Base-by-base conservation (phyloP, 2,797 vertebrate species). In the Champsocephalus esox region DNA sequence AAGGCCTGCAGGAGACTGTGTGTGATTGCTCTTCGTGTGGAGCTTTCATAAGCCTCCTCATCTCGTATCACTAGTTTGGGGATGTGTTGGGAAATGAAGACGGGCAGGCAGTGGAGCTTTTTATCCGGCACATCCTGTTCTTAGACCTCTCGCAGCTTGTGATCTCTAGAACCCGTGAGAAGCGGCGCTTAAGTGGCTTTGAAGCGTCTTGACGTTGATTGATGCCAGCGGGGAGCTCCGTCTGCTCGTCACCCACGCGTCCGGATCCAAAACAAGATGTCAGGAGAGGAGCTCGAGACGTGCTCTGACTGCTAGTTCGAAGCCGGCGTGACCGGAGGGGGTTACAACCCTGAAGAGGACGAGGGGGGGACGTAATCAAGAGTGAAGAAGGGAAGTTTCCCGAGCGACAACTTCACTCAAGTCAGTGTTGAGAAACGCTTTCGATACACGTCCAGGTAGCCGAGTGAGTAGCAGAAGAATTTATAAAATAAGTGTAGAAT, bases 141-240 rank as follows among this genome's bases (percentile, higher is more conserved):
- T 76, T 32, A 14, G 66, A 78, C 11, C 57, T 49, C 71, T 79
- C 51, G 1, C 54, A 58, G 77, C 79, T 14, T 82, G 76, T 86
- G 79, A 89, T 88, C 79, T 72, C 48, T 41, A 9, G 70, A 81
- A 51, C 82, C 74, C 82, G 38, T 34, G 86, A 88, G 81, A 88
- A 74, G 73, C 12, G 50, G 68, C 52, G 73, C 70, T 74, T 57
- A 77, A 90, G 74, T 82, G 80, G 74, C 55, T 86, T 66, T 89
- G 79, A 88, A 81, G 77, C 58, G n/a, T 80, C 62, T 60, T 74
- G 83, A 85, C 85, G 77, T 68, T 81, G 87, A 89, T 85, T 81
- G 84, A 88, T 89, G 44, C 74, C 70, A 68, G 85, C 70, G 54
- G 82, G 79, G 74, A 68, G 69, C 63, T 81, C 51, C 67, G 82